Percentiles rank a stretch among this genome's conserved stretches.
Conservation (phyloP, 1,140 invertebrate genomes). For the Ostrea edulis region DNA sequence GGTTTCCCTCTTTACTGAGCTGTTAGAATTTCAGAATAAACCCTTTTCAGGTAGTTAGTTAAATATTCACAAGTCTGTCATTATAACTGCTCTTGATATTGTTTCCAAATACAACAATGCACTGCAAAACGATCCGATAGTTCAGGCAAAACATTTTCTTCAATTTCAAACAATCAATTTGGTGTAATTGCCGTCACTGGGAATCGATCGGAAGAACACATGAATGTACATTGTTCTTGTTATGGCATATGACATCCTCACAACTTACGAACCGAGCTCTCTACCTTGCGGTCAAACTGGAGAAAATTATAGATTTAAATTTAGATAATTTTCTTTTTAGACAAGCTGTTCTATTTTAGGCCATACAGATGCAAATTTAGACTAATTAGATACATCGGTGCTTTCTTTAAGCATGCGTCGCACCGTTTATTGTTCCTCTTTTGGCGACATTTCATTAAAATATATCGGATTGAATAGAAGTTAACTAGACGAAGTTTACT, state of each 20-base stretch:
- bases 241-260: background rate
- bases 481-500: background rate
- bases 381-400: background rate
- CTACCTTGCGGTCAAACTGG: background rate
- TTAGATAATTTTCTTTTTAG: background rate
- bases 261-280: background rate
- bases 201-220: constrained; percentile 15
- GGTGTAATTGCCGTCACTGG: background rate
- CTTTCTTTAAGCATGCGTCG: background rate
- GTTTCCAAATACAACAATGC: constrained; percentile 8
- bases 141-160: constrained; percentile 25
- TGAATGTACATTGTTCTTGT: background rate
- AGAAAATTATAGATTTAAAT: background rate
- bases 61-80: constrained; percentile 18
- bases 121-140: constrained; percentile 7
- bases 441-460: background rate
- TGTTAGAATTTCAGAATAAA: background rate
- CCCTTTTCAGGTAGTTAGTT: background rate
- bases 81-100: background rate
- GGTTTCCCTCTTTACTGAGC: background rate
- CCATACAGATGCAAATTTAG: background rate
- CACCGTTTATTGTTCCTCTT: background rate
- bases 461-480: background rate
- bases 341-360: background rate
- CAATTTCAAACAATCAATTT: constrained; percentile 39